Evolutionary conservation across 2,113 vertebrate species (phyloP), one percentile per base, ranked within the genome.

Genomic region (Rhea pennata): DNA sequence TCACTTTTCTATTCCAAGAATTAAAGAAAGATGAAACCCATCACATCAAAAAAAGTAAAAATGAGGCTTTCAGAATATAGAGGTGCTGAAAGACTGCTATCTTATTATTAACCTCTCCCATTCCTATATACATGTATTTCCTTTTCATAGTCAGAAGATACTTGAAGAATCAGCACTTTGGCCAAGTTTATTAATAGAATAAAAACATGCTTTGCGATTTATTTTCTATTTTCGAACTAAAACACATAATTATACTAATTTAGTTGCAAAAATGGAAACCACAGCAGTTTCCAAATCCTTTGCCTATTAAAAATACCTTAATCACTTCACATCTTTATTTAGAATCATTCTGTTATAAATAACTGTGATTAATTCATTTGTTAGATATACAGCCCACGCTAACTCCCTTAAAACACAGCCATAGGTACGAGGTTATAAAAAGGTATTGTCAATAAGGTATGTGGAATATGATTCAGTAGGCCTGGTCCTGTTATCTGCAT

Each of bases 171-270:
- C 24, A 69, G 39, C 24, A 84, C 82, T 94, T 95, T 65, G 58
- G 42, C 21, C 40, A 73, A 82, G 54, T 88, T 92, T 23, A n/a
- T 94, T 51, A 92, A 80, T 12, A 74, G 51, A 86, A 92, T 77
- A 53, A 94, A 90, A 95, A 67, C 29, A 66, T 29, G 80, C 36
- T 85, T 89, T 71, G 40, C 59, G 54, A 46, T 87, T 92, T 85
- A 42, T 85, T 88, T 85, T 67, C 86, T 76, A 76, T 81, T 91
- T 89, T 59, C 50, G 75, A 85, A 67, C 73, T 90, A 87, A 73
- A 91, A 80, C 67, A 92, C 48, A 40, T 70, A 91, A 95, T 91
- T 93, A 91, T 51, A 87, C 59, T 77, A 84, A 95, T 91, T 76
- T 40, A 42, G 27, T 91, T 91, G 23, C 24, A 93, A 87, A 95